These are phyloP conservation scores for Antennarius maculatus DNA, from an alignment of 2,797 vertebrate species.

Conservation along the genomic window DNA sequence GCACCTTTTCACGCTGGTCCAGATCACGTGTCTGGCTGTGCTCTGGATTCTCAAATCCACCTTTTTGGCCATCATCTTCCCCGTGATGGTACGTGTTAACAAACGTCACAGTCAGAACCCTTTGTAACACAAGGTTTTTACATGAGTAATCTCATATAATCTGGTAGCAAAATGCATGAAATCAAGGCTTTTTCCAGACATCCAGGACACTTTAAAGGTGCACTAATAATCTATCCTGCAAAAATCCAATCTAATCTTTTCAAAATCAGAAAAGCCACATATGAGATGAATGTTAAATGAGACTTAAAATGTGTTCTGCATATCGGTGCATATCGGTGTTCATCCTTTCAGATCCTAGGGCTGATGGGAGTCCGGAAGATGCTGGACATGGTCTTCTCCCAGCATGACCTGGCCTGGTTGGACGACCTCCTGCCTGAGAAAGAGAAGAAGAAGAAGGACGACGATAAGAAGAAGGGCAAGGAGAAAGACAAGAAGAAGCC, in stretches of 20 bases:
- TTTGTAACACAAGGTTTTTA: not conserved
- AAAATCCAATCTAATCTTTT: conserved; percentile 3
- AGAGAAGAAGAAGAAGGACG: conserved; percentile 90
- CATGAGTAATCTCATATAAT: not conserved
- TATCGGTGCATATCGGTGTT: conserved; percentile 3
- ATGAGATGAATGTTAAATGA: conserved; percentile 14
- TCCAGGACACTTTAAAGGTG: not conserved
- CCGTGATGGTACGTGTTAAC: conserved; percentile 86
- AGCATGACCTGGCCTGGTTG: conserved; percentile 95
- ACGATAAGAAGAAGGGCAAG: conserved; percentile 86
- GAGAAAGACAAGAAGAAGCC: conserved; percentile 78
- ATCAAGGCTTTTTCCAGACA: not conserved
- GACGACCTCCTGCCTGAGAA: conserved; percentile 95
- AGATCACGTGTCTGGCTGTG: conserved; percentile 89
- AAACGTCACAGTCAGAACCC: not conserved
- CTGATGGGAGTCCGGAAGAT: conserved; percentile 91
- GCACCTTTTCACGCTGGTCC: conserved; percentile 93
- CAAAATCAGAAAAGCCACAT: not conserved
- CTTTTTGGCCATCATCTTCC: conserved; percentile 94
- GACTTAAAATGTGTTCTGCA: not conserved
- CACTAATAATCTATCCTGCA: too few species aligned
- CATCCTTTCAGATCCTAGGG: conserved; percentile 86
- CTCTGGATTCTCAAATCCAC: conserved; percentile 98
- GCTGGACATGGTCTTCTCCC: conserved; percentile 94
- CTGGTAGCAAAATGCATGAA: not conserved